phyloP scores from a whole-genome alignment of 2,888 invertebrate species.

The Limnephilus rhombicus region DNA sequence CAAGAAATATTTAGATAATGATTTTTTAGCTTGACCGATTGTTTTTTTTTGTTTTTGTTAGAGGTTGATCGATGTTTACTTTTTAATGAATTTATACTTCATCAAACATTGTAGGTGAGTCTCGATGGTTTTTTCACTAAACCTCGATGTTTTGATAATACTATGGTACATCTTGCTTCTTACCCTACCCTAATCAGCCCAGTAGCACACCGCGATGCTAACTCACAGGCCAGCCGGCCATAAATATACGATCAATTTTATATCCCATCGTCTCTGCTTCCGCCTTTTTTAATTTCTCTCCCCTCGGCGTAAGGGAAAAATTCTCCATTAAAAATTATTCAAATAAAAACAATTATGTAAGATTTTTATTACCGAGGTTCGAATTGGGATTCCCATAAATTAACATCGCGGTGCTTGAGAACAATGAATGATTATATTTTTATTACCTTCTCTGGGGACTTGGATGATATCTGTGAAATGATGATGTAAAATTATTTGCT shows the following conservation, averaged over 20 bases:
- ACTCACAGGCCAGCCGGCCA: constrained; percentile 57
- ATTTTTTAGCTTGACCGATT: too few species aligned
- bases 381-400: constrained; percentile 56
- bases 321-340: constrained; percentile 65
- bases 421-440: constrained; percentile 60
- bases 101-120: too few species aligned
- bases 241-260: constrained; percentile 66
- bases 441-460: constrained; percentile 44
- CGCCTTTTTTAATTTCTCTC: constrained; percentile 62
- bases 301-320: constrained; percentile 59
- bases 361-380: constrained; percentile 65
- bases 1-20: too few species aligned
- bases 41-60: too few species aligned
- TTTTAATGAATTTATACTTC: too few species aligned
- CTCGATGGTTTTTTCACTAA: neutral
- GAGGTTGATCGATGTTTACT: too few species aligned
- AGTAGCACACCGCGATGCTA: constrained; percentile 25
- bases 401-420: constrained; percentile 51
- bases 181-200: neutral
- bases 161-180: neutral
- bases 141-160: neutral
- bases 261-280: constrained; percentile 50
- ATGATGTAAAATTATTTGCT: neutral
- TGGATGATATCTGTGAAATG: neutral
- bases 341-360: constrained; percentile 67